phyloP scores from a whole-genome alignment of 2,888 invertebrate genomes.

The Hipparchia semele region DNA sequence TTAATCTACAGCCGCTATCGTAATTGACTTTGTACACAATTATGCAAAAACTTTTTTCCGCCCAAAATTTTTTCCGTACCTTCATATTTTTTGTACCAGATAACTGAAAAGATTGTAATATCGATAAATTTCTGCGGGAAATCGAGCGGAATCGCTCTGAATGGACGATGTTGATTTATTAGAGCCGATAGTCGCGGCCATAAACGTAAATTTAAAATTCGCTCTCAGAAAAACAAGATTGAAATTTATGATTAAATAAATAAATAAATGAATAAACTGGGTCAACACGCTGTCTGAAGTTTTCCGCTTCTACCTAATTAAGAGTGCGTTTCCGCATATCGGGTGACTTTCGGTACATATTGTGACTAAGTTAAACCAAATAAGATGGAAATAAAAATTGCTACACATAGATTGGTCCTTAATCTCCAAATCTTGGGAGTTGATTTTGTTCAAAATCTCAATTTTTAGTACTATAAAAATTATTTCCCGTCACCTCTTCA shows the following conservation, averaged over 20 bases:
- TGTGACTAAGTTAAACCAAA: no score
- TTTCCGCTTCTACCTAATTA: no score
- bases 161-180: slow-evolving; percentile 54
- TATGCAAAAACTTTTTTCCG: slow-evolving; percentile 40
- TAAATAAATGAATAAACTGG: slow-evolving; percentile 8
- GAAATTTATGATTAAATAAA: slow-evolving; percentile 35
- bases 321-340: no score
- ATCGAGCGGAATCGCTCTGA: slow-evolving; percentile 52
- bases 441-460: no score
- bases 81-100: slow-evolving; percentile 49
- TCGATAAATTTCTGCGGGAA: slow-evolving; percentile 50
- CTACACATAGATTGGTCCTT: no score
- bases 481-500: no score
- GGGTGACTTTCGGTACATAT: no score
- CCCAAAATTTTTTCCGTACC: slow-evolving; percentile 42
- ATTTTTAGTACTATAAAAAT: no score
- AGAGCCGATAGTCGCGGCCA: slow-evolving; percentile 46
- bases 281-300: neutral
- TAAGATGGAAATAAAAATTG: no score
- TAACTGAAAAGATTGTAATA: slow-evolving; percentile 50
- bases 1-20: slow-evolving; percentile 42
- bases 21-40: slow-evolving; percentile 44
- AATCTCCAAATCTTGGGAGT: no score
- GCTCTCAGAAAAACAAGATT: slow-evolving; percentile 43
- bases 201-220: slow-evolving; percentile 49